These are phyloP conservation scores for Aphidius gifuensis DNA, from an alignment of 1,140 invertebrate genomes.

Conservation along the genomic window DNA sequence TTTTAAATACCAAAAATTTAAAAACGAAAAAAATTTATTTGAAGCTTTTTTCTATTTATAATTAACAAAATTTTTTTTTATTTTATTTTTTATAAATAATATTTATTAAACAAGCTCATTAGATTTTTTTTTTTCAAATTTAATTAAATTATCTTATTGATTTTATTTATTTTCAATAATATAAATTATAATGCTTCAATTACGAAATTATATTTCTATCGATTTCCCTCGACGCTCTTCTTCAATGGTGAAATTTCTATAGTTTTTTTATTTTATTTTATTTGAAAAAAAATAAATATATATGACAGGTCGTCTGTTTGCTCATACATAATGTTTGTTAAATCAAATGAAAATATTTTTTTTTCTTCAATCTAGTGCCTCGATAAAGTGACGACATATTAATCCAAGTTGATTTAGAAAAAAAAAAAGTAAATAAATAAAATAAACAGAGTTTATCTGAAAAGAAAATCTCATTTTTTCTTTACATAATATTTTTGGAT, in stretches of 20 bases:
- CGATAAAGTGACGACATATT: constrained; percentile 4
- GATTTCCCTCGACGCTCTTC: no score
- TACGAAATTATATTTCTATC: not conserved
- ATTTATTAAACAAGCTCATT: no score
- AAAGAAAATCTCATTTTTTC: not conserved
- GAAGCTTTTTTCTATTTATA: no score
- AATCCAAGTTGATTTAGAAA: no score
- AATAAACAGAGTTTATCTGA: no score
- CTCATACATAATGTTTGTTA: no score
- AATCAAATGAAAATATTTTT: not conserved
- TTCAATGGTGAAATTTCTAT: not conserved
- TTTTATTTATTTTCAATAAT: not conserved
- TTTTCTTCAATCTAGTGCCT: not conserved
- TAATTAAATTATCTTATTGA: not conserved
- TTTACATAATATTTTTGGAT: no score
- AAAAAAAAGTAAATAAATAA: not conserved
- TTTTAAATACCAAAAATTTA: no score
- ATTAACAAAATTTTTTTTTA: no score
- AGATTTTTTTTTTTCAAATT: not conserved
- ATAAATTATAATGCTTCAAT: not conserved
- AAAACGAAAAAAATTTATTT: no score
- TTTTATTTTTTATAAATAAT: no score
- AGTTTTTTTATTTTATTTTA: not conserved
- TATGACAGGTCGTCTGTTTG: not conserved
- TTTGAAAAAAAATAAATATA: not conserved